Evolutionary conservation across 2,888 invertebrate species (phyloP).

Genomic region (Troglohyphantes excavatus): DNA sequence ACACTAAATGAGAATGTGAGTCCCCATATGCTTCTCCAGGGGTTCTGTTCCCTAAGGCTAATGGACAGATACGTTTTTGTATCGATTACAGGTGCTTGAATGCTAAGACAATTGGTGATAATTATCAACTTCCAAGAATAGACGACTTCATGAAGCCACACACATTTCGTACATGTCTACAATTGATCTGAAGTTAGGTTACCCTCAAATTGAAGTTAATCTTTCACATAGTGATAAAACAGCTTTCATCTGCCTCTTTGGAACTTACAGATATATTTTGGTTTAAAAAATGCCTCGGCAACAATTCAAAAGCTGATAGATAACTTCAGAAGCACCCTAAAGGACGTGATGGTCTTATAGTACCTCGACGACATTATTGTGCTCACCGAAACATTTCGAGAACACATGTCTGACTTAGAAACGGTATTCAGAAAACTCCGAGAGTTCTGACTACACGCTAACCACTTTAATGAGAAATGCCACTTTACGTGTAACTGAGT

Average conservation of each 20-base stretch:
- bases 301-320: constrained; percentile 24
- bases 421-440: neutral
- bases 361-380: constrained; percentile 65
- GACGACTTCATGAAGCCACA: too few relatives aligned
- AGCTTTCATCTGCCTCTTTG: constrained; percentile 28
- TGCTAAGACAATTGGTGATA: too few relatives aligned
- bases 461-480: too few relatives aligned
- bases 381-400: neutral
- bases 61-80: neutral
- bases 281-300: constrained; percentile 30
- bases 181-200: too few relatives aligned
- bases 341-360: neutral
- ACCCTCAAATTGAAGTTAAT: neutral
- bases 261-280: neutral
- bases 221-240: constrained; percentile 8
- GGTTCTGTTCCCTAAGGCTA: neutral
- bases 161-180: too few relatives aligned
- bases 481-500: too few relatives aligned
- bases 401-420: neutral
- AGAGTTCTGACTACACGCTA: neutral
- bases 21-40: too few relatives aligned
- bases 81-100: too few relatives aligned
- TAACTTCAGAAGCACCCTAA: constrained; percentile 13
- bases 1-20: too few relatives aligned
- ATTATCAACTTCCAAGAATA: too few relatives aligned